Base-by-base conservation (phyloP, 2,888 invertebrate species). In the Agrochola macilenta region DNA sequence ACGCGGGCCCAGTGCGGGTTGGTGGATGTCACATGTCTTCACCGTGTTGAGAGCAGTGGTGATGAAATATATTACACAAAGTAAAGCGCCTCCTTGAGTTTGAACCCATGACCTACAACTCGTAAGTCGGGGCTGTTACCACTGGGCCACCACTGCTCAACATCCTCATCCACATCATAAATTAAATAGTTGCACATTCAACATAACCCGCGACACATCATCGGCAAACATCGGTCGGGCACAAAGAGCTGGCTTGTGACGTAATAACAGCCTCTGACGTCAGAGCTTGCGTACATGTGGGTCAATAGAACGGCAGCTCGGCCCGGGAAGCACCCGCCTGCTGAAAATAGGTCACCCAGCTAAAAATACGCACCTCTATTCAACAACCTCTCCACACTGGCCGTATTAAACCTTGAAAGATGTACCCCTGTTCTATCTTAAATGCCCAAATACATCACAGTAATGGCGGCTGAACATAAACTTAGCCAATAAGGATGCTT, bases 251-350 rank as follows among this genome's bases (percentile, higher is more conserved):
- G 82, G 81, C 82, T 75, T 76, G 93, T 95, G 96, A 95, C 96
- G 95, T 95, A 94, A 95, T 89, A 83, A 87, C 90, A 81, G 87
- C 86, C 88, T 85, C 92, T 95, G 95, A 95, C 95, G 95, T 95
- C 95, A 95, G 92, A 90, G 92, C 91, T 91, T 94, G 95, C 95
- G 94, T 94, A 91, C 94, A 96, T 95, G 93, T 96, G 92, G 96
- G 96, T 96, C 95, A 96, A 93, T 94, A 92, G 96, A 94, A 88
- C 92, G 93, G 92, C 88, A 92, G 91, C 93, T 91, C 91, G 90
- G 93, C 93, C 95, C 94, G 95, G 95, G 93, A 85, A 94, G 90
- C 93, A 92, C 89, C 93, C 92, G 90, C 90, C 91, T 91, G 92
- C 92, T 92, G 88, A 88, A 96, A 94, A 94, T 95, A 93, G 96